Evolutionary conservation across 2,113 vertebrate genomes (phyloP).

Genomic region (Capreolus pygargus): DNA sequence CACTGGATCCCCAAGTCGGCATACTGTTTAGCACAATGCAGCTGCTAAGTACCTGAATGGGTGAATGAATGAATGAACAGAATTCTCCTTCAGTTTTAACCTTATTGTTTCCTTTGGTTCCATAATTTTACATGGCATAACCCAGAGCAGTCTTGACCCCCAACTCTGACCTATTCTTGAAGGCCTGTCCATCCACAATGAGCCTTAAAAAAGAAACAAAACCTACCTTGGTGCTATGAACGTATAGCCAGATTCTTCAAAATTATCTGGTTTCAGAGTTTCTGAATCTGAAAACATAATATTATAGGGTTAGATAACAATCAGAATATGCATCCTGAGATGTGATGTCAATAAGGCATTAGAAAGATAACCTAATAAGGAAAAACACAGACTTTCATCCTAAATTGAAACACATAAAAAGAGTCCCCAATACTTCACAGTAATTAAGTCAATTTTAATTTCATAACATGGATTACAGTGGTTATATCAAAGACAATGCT

Average conservation of each 20-base stretch:
- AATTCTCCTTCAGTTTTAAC: background rate
- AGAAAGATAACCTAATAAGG: background rate
- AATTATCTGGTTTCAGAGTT: conserved; percentile 88
- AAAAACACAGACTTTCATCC: background rate
- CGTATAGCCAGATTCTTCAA: conserved; percentile 92
- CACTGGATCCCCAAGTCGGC: fast-evolving
- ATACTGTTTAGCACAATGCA: background rate
- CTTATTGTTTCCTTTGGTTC: background rate
- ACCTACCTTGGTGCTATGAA: conserved; percentile 95
- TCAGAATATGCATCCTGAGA: background rate
- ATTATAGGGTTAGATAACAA: conserved; percentile 39
- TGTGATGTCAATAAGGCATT: background rate
- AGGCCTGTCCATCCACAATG: background rate
- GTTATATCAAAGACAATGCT: background rate
- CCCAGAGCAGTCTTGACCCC: background rate
- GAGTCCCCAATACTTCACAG: background rate
- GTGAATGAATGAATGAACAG: background rate
- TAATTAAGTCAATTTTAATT: background rate
- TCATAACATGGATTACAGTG: background rate
- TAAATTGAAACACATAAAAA: background rate
- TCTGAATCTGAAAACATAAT: conserved; percentile 86
- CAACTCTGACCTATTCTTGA: background rate
- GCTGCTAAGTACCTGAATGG: background rate
- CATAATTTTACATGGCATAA: background rate
- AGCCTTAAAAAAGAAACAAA: background rate